Conservation (phyloP, 2,888 invertebrate species). For the Habrosyne pyritoides region DNA sequence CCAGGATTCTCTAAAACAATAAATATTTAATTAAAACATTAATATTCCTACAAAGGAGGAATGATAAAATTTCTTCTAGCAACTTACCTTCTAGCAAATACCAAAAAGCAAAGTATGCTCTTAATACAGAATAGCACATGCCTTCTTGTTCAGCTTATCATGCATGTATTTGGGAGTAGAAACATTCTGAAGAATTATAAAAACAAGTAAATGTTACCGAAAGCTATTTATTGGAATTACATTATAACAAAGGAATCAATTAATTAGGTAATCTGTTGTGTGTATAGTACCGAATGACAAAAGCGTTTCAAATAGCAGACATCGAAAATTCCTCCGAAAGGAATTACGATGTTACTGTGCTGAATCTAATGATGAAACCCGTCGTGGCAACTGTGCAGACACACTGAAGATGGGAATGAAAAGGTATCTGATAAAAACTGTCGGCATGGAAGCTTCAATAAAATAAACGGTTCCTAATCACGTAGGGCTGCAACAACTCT, state of each 20-base stretch:
- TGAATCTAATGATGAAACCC: constrained; percentile 47
- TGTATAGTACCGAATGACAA: too few species aligned
- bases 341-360: constrained; percentile 46
- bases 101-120: background rate
- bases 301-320: constrained; percentile 31
- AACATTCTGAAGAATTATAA: background rate
- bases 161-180: background rate
- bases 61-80: background rate
- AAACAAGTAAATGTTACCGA: background rate
- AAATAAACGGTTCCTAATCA: constrained; percentile 69
- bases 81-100: too few species aligned
- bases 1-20: too few species aligned
- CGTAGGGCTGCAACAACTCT: constrained; percentile 40
- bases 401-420: constrained; percentile 44
- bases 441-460: constrained; percentile 63
- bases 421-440: constrained; percentile 59
- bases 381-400: constrained; percentile 45
- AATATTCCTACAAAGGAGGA: too few species aligned
- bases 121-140: background rate
- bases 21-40: too few species aligned
- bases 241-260: background rate
- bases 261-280: too few species aligned
- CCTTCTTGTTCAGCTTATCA: background rate
- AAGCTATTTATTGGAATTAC: background rate
- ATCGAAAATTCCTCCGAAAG: constrained; percentile 54